phyloP scores from a whole-genome alignment of 2,888 invertebrate species.

The Sminthurinus aureus region DNA sequence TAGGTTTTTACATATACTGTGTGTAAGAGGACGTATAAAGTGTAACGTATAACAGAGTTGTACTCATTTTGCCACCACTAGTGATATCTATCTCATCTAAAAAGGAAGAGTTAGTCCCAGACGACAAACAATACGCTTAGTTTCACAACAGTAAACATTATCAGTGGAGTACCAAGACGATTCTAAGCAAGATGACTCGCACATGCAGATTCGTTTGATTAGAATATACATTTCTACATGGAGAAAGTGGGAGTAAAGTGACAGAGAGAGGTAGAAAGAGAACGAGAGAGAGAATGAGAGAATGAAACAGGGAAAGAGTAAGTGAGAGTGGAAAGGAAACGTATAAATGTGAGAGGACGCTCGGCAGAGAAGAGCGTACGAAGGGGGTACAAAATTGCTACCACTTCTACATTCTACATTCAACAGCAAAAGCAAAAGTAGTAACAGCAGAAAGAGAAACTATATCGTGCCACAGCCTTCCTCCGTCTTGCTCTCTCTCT shows the following conservation, averaged over 20 bases:
- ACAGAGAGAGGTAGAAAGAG: constrained; percentile 1
- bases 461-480: not conserved
- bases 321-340: constrained; percentile 7
- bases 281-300: too few relatives aligned
- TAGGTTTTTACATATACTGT: not conserved
- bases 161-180: constrained; percentile 21
- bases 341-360: not conserved
- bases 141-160: constrained; percentile 33
- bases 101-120: constrained; percentile 23
- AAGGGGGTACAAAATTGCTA: not conserved
- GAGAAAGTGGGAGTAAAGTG: not conserved
- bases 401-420: not conserved
- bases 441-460: not conserved
- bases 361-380: not conserved
- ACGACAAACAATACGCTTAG: constrained; percentile 35
- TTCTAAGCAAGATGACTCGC: constrained; percentile 16
- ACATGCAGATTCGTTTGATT: constrained; percentile 10
- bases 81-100: not conserved
- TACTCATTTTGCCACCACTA: not conserved
- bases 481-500: not conserved
- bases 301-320: not conserved
- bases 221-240: constrained; percentile 12
- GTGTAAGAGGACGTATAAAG: not conserved
- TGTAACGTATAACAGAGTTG: too few relatives aligned
- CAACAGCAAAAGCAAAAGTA: too few relatives aligned